Evolutionary conservation across 2,888 invertebrate species (phyloP).

Genomic region (Tortrix viridana): DNA sequence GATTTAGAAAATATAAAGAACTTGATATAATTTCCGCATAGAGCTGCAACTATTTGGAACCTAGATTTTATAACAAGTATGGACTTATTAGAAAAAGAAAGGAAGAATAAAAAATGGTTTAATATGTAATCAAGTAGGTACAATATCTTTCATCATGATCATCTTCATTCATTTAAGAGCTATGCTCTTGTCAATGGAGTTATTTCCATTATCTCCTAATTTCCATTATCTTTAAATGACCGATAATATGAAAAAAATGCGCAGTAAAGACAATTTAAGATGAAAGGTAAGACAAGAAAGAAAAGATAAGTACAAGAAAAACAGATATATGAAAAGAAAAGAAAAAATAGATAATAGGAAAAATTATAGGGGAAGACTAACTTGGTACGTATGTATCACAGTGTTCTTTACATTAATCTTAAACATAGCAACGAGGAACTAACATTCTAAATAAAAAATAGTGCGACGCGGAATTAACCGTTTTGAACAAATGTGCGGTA

Average conservation of each 20-base stretch:
- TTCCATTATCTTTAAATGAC: no score
- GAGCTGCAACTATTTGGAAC: no score
- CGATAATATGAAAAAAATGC: background rate
- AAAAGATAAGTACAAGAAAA: conserved; percentile 18
- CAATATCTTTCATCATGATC: no score
- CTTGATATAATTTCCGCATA: no score
- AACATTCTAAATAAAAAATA: conserved; percentile 49
- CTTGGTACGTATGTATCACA: conserved; percentile 80
- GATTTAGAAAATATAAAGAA: background rate
- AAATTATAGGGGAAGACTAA: conserved; percentile 53
- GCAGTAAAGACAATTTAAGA: background rate
- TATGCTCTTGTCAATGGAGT: no score
- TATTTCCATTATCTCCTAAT: no score
- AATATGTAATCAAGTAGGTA: no score
- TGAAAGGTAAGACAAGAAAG: background rate
- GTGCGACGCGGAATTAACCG: conserved; percentile 75
- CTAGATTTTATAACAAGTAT: no score
- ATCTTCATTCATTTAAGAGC: no score
- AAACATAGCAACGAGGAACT: conserved; percentile 61
- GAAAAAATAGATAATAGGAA: conserved; percentile 34
- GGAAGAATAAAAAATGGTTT: no score
- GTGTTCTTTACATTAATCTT: conserved; percentile 69
- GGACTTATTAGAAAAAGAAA: no score
- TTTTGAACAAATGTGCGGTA: conserved; percentile 82
- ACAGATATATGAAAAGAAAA: conserved; percentile 29